These are phyloP conservation scores for Lithophane leautieri DNA, from an alignment of 2,888 invertebrate genomes.

Conservation along the genomic window DNA sequence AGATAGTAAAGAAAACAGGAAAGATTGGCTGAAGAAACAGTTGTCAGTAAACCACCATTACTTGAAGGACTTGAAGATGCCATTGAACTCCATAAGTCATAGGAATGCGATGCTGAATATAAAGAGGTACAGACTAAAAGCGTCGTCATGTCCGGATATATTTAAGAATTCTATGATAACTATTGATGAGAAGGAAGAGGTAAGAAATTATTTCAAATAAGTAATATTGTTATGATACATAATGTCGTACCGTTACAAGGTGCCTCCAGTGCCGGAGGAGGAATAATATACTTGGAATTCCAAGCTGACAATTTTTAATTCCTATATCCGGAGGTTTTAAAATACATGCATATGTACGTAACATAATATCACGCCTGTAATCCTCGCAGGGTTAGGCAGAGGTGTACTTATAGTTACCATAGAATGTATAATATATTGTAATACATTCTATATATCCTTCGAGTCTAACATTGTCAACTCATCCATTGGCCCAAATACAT, in stretches of 20 bases:
- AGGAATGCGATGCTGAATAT: constrained; percentile 96
- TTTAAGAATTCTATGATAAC: constrained; percentile 97
- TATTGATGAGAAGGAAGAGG: constrained; percentile 94
- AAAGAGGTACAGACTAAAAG: constrained; percentile 94
- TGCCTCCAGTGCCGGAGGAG: background rate
- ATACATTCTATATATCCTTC: background rate
- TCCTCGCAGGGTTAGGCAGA: background rate
- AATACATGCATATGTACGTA: background rate
- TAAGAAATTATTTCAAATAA: constrained; percentile 75
- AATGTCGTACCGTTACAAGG: background rate
- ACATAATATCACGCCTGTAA: background rate
- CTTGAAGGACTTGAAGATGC: constrained; percentile 93
- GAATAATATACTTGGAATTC: background rate
- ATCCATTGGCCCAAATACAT: background rate
- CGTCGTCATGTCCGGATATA: constrained; percentile 98
- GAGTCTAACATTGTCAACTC: background rate
- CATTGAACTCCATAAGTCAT: constrained; percentile 95
- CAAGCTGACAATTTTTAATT: background rate
- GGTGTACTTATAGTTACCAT: background rate
- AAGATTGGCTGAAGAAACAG: constrained; percentile 88
- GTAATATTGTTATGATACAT: background rate
- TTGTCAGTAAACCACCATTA: constrained; percentile 92
- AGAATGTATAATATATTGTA: background rate
- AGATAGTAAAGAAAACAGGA: constrained; percentile 83
- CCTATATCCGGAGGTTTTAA: background rate